Base-by-base conservation (phyloP, 2,888 invertebrate genomes). In the Gymnosoma rotundatum region DNA sequence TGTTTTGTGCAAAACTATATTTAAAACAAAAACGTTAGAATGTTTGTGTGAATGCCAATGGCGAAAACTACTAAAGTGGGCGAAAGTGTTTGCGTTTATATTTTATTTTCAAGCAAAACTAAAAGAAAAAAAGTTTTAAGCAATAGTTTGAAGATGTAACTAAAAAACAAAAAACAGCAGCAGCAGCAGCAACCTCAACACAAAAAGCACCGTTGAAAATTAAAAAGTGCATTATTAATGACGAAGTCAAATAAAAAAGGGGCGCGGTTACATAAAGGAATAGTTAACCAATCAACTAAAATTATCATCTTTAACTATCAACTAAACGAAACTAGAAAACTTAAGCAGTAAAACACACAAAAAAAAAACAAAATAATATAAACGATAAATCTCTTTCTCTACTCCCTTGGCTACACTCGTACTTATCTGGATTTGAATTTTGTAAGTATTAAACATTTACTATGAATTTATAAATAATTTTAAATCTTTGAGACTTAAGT, bases 201-300 rank as follows among this genome's bases (percentile, higher is more conserved):
- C 20, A 58, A 64, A 48, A 14, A 76, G 38, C 7, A 61, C 21
- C 69, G 60, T 25, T 60, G 42, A 52, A 42, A 78, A 63, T 70
- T 63, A 70, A 78, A n/a, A 70, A 78, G 61, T 78, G 70, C 63
- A 70, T 25, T 78, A 36, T 42, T 70, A 63, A 69, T 70, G 56
- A 70, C 14, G 52, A 50, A 70, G 61, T 61, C 60, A 45, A 36
- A 52, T 16, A 60, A 56, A 75, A 36, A 42, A 60, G 52, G 18
- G 10, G 32, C 32, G 36, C 25, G n/a, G 21, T n/a, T 56, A 42
- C 3, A 42, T 56, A 16, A 67, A 50, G 18, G 14, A 50, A 18
- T n/a, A n/a, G 18, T 52, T 9, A 38, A 52, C 45, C 21, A 75
- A 75, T 25, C 45, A 45, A 56, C 54, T 45, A 12, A 36, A 58